phyloP scores from a whole-genome alignment of 2,888 invertebrate species.

The Agriotes lineatus region DNA sequence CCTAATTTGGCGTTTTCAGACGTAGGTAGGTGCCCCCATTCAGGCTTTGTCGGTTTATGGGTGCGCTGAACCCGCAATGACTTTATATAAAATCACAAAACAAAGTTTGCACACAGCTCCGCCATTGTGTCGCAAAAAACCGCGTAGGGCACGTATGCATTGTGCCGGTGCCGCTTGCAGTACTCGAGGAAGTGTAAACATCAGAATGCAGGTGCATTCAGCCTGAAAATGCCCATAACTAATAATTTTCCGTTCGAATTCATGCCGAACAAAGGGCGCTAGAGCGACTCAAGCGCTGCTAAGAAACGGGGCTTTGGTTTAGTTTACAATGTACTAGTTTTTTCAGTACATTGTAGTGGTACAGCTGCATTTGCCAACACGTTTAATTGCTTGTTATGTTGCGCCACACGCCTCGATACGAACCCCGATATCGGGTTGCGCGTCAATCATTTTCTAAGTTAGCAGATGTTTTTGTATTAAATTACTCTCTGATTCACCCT shows the following conservation, averaged over 20 bases:
- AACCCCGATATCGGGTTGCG: too few species aligned
- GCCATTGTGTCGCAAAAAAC: slow-evolving; percentile 5
- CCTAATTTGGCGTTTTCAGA: too few species aligned
- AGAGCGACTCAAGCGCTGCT: neutral
- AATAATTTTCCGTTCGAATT: slow-evolving; percentile 1
- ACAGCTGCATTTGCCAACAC: too few species aligned
- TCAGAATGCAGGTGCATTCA: neutral
- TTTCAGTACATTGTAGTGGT: too few species aligned
- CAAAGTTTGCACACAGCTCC: slow-evolving; percentile 8
- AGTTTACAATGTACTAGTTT: too few species aligned
- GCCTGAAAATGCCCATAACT: neutral
- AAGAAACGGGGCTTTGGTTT: neutral
- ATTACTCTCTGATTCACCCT: slow-evolving; percentile 20
- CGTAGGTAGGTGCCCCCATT: slow-evolving; percentile 19
- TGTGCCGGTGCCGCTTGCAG: neutral
- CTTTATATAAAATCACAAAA: slow-evolving; percentile 24
- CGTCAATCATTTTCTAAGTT: neutral
- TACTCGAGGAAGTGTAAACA: neutral
- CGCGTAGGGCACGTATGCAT: slow-evolving; percentile 28
- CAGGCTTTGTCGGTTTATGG: slow-evolving; percentile 13
- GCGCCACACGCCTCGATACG: too few species aligned
- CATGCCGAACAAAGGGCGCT: slow-evolving; percentile 7
- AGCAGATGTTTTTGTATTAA: slow-evolving; percentile 18
- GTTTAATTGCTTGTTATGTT: too few species aligned
- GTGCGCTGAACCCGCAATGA: slow-evolving; percentile 24